These are phyloP conservation scores for Lasioglossum lativentre DNA, from an alignment of 2,888 invertebrate species.

Conservation along the genomic window DNA sequence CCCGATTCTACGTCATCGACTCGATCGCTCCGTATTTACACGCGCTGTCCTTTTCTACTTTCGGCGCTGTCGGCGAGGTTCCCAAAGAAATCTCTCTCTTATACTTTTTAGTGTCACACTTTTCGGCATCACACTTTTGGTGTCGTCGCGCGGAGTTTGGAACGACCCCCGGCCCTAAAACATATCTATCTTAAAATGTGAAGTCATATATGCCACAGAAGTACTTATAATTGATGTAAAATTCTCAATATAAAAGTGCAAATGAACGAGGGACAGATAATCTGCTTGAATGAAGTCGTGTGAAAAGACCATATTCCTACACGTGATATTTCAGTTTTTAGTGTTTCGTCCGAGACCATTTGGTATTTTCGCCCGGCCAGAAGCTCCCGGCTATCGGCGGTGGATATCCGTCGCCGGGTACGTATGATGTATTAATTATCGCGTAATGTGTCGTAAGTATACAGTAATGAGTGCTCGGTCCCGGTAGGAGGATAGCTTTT, in stretches of 20 bases:
- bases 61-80: too few species aligned
- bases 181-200: too few species aligned
- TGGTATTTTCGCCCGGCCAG: not conserved
- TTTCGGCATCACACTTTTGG: too few species aligned
- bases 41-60: too few species aligned
- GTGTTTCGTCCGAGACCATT: not conserved
- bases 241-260: not conserved
- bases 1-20: too few species aligned
- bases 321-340: not conserved
- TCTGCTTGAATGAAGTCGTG: not conserved
- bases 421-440: conserved; percentile 76
- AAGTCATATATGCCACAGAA: not conserved
- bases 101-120: too few species aligned
- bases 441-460: conserved; percentile 73
- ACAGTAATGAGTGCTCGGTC: conserved; percentile 67
- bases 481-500: conserved; percentile 69
- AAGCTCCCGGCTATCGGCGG: not conserved
- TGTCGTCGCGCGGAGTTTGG: too few species aligned
- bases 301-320: not conserved
- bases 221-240: not conserved
- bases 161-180: too few species aligned
- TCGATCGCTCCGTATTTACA: too few species aligned
- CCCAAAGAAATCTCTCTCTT: too few species aligned
- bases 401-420: conserved; percentile 31
- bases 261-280: not conserved